Conservation (phyloP, 2,888 invertebrate genomes). For the Auanema sp. region DNA sequence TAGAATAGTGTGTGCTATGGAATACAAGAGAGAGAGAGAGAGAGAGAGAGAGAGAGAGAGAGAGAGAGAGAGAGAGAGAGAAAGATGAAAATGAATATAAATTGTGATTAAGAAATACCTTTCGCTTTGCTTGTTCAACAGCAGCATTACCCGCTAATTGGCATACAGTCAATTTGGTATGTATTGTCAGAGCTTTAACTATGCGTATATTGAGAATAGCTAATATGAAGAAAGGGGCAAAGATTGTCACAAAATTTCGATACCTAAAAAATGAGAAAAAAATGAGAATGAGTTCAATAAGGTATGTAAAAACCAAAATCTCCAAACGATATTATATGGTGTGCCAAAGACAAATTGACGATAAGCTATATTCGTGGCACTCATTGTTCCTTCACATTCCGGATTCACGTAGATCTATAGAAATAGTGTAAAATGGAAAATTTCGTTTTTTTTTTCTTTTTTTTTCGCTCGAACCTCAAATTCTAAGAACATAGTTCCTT, state of each 20-base stretch:
- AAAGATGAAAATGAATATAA: constrained; percentile 3
- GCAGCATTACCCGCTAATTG: constrained; percentile 24
- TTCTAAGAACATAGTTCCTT: constrained; percentile 54
- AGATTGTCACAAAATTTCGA: constrained; percentile 60
- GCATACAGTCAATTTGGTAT: constrained; percentile 19
- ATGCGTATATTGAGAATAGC: constrained; percentile 54
- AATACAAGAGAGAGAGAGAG: constrained; percentile 12
- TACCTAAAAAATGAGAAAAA: constrained; percentile 43
- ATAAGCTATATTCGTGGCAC: constrained; percentile 45
- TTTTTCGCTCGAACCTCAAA: constrained; percentile 40
- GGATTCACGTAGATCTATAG: constrained; percentile 35
- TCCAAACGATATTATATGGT: constrained; percentile 47
- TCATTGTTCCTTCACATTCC: constrained; percentile 50
- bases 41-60: constrained; percentile 4
- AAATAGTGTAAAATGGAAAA: no score
- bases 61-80: constrained; percentile 11
- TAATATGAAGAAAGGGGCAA: constrained; percentile 60
- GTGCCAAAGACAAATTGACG: constrained; percentile 53
- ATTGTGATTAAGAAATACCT: constrained; percentile 20
- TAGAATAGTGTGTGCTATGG: neutral
- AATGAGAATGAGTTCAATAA: neutral
- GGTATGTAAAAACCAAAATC: constrained; percentile 28
- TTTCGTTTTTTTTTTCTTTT: neutral
- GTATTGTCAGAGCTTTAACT: constrained; percentile 36
- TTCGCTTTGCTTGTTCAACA: constrained; percentile 27